Base-by-base conservation (phyloP, 2,113 vertebrate species). In the Verasper variegatus region DNA sequence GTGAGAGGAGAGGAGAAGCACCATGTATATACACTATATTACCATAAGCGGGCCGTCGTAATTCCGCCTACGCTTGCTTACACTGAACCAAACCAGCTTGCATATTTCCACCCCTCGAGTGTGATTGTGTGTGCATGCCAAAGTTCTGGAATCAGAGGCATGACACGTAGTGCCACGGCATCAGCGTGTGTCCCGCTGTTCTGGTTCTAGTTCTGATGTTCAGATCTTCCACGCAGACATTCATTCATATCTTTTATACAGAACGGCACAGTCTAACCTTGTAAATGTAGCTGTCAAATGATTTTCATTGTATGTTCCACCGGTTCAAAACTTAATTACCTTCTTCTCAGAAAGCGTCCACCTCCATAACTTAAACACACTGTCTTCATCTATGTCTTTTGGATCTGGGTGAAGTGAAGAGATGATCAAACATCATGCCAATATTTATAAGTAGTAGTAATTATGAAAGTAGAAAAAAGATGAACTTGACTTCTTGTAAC, bases 1-100 rank as follows among this genome's bases (percentile, higher is more conserved):
- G 10, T 65, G 51, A 69, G 56, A 45, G 52, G 51, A 69, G 55
- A 49, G 52, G 42, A 67, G 27, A 71, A 37, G 14, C 71, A 26
- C 56, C 56, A 14, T 26, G 14, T 57, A 27, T 5, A 24, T 56
- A 56, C 54, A 11, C 56, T 57, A 17, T 57, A 57, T 6, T 57
- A 17, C 24, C 23, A 15, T 14, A 17, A 55, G 52, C 21, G 1
- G 4, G 23, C 52, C 4, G 8, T 23, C 4, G 8, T 23, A 17
- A 55, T 23, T 23, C 52, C 11, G 1, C 21, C 1, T 55, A 2
- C 11, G n/a, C 10, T 12, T 12, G 21, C 12, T n/a, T 11, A 54
- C 51, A 21, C 18, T 51, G 45, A 47, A 14, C 14, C 18, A 24
- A 56, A 56, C 3, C 26, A 56, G 10, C 55, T 9, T 4, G 11